Evolutionary conservation across 2,797 vertebrate species (phyloP).

Genomic region (Pangasius djambal): DNA sequence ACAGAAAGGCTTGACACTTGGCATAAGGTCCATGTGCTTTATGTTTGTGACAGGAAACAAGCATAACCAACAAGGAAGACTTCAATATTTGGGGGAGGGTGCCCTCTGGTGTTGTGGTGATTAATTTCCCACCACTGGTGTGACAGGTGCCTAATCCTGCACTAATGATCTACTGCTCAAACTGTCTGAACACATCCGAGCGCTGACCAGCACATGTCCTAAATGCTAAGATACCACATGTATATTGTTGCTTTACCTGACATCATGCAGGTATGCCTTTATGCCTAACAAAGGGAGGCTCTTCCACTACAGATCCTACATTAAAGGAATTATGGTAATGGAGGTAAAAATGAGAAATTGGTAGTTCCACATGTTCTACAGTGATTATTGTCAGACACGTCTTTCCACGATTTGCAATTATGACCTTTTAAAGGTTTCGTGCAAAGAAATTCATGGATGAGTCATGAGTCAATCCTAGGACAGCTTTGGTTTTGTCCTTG

Average conservation of each 20-base stretch:
- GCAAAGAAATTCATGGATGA: not conserved
- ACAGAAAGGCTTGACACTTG: not conserved
- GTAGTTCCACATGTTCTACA: not conserved
- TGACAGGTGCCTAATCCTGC: not conserved
- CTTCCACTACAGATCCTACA: not conserved
- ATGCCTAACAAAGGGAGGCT: not conserved
- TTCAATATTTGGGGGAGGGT: not conserved
- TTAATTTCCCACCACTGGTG: not conserved
- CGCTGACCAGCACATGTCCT: too few species aligned
- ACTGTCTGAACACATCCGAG: too few species aligned
- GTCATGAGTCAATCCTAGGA: not conserved
- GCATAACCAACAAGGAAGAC: not conserved
- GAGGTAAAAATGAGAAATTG: not conserved
- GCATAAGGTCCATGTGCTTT: not conserved
- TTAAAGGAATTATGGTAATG: not conserved
- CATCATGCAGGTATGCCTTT: too few species aligned
- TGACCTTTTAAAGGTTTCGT: not conserved
- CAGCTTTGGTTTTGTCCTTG: not conserved
- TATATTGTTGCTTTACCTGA: not conserved
- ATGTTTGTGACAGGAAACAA: not conserved
- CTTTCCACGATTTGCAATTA: not conserved
- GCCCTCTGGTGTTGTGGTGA: not conserved
- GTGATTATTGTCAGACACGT: not conserved
- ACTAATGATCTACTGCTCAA: not conserved
- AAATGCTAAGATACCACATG: not conserved